Conservation (phyloP, 2,113 vertebrate species). For the Marmota monax region DNA sequence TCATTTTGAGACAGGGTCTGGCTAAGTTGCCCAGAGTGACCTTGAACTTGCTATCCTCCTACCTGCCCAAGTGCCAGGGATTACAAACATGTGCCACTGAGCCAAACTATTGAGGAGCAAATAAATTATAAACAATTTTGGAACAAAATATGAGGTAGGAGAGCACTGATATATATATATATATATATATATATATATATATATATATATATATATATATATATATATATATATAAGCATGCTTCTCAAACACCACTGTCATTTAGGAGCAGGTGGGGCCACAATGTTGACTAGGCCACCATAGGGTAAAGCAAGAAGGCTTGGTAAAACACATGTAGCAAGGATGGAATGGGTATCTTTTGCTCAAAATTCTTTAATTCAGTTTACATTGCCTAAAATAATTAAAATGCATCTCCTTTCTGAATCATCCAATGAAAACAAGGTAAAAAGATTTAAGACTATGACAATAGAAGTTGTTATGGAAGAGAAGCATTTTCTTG, state of each 20-base stretch:
- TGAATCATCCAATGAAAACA: conserved; percentile 47
- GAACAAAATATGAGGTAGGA: neutral
- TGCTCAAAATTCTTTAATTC: conserved; percentile 58
- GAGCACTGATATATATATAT: neutral
- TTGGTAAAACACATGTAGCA: neutral
- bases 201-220: too few relatives aligned
- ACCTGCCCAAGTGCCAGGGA: neutral
- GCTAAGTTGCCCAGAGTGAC: neutral
- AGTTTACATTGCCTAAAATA: conserved; percentile 37
- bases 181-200: too few relatives aligned
- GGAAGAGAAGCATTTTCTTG: conserved; percentile 61
- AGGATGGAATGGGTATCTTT: neutral
- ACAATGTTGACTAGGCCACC: neutral
- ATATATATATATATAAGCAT: too few relatives aligned
- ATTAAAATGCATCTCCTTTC: conserved; percentile 29
- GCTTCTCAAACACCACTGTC: neutral
- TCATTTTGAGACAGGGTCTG: neutral
- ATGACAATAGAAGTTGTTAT: conserved; percentile 40
- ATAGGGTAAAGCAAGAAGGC: neutral
- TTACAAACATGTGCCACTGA: neutral
- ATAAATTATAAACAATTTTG: neutral
- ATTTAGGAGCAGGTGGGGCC: fast-evolving
- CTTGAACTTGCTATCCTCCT: neutral
- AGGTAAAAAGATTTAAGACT: conserved; percentile 8
- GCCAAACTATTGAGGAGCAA: neutral